A percentile compares a stretch with the other conserved stretches of the same genome.
phyloP scores from a whole-genome alignment of 1,140 invertebrate species.

The Lepidurus packardi region DNA sequence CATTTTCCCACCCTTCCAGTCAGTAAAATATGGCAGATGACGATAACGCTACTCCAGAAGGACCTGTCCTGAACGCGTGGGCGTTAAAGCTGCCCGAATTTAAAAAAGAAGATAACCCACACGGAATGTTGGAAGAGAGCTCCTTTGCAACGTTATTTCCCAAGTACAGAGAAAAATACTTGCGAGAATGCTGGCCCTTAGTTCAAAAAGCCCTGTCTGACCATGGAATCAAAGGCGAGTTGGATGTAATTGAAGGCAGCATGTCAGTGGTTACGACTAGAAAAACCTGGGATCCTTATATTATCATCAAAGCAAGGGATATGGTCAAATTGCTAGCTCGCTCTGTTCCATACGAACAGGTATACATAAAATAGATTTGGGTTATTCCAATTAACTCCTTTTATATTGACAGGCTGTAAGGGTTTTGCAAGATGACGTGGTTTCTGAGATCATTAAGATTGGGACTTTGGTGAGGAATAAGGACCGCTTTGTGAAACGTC shows the following conservation, averaged over 20 bases:
- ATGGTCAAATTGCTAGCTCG: constrained; percentile 90
- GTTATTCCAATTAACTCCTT: too few species aligned
- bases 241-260: constrained; percentile 91
- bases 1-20: not conserved
- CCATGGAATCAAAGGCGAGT: constrained; percentile 76
- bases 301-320: constrained; percentile 94
- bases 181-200: constrained; percentile 92
- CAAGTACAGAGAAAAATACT: constrained; percentile 93
- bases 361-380: not conserved
- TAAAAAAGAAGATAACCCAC: constrained; percentile 81
- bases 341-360: constrained; percentile 93
- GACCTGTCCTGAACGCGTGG: constrained; percentile 77
- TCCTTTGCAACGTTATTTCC: constrained; percentile 76
- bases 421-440: constrained; percentile 80
- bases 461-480: constrained; percentile 81
- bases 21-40: not conserved
- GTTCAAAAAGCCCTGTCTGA: constrained; percentile 77
- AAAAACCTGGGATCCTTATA: constrained; percentile 98
- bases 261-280: constrained; percentile 93
- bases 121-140: constrained; percentile 69
- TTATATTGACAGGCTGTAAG: constrained; percentile 52
- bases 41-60: not conserved
- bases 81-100: constrained; percentile 83
- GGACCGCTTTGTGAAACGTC: constrained; percentile 91
- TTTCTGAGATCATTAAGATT: constrained; percentile 97